A percentile compares a stretch with the other conserved stretches of the same genome.
Evolutionary conservation across 2,888 invertebrate species (phyloP).

Genomic region (Myopa testacea): DNA sequence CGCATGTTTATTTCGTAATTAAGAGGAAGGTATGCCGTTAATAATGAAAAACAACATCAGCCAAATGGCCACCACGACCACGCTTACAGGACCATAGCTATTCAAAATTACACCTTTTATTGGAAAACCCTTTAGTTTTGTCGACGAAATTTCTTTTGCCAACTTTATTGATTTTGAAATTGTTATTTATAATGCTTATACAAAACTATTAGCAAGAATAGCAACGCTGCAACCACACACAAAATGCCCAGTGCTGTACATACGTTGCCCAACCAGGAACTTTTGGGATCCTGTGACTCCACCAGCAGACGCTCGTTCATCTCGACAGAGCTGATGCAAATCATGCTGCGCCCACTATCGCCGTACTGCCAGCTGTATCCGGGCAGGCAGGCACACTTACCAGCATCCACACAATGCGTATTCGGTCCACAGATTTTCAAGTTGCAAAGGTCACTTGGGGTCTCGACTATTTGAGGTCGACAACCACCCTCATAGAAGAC

Average conservation of each 20-base stretch:
- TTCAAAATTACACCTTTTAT: no score
- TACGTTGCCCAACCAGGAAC: not conserved
- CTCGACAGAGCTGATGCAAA: not conserved
- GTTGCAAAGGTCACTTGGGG: not conserved
- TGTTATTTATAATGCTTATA: slow-evolving; percentile 15
- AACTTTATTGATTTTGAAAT: not conserved
- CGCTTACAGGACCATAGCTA: no score
- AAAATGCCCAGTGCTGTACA: not conserved
- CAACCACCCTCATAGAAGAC: not conserved
- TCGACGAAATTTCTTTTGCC: not conserved
- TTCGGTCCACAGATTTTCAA: slow-evolving; percentile 22
- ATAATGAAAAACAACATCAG: no score
- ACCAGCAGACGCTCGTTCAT: not conserved
- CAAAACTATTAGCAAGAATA: not conserved
- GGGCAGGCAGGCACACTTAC: slow-evolving; percentile 15
- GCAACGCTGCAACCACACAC: not conserved
- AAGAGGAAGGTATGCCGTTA: no score
- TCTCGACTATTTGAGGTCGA: not conserved
- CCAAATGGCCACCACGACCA: no score
- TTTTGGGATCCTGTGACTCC: not conserved
- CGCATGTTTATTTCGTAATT: no score
- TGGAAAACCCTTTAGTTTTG: no score
- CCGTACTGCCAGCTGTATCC: slow-evolving; percentile 10
- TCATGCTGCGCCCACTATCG: not conserved
- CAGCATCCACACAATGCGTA: not conserved